Conservation (phyloP, 2,113 vertebrate species). For the Psettodes erumei region DNA sequence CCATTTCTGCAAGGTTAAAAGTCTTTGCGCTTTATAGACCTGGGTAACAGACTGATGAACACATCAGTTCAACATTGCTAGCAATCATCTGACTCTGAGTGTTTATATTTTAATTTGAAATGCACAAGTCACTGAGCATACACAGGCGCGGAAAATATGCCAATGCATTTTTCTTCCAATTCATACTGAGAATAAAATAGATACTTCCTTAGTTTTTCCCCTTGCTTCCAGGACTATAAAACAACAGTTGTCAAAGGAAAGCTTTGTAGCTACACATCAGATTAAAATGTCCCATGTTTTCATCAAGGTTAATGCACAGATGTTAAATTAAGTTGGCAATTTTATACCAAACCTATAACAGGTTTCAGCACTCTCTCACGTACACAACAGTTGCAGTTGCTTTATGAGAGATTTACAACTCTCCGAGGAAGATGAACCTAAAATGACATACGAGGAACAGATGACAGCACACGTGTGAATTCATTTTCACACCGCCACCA, state of each 20-base stretch:
- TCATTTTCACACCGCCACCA: not conserved
- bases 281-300: not conserved
- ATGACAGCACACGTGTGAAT: not conserved
- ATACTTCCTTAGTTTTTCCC: not conserved
- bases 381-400: slow-evolving; percentile 1
- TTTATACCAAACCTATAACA: not conserved
- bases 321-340: not conserved
- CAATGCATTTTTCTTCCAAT: not conserved
- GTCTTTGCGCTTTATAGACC: slow-evolving; percentile 19
- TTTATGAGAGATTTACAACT: slow-evolving; percentile 15
- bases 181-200: not conserved
- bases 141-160: not conserved
- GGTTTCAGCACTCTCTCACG: not conserved
- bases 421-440: not conserved
- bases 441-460: not conserved
- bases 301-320: slow-evolving; percentile 1
- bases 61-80: not conserved
- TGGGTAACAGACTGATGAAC: not conserved
- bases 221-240: not conserved
- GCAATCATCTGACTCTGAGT: not conserved
- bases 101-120: slow-evolving; percentile 2
- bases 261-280: not conserved
- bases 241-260: not conserved
- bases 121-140: not conserved
- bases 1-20: slow-evolving; percentile 54